Conservation (phyloP, 1,140 invertebrate genomes). For the Tribolium castaneum region DNA sequence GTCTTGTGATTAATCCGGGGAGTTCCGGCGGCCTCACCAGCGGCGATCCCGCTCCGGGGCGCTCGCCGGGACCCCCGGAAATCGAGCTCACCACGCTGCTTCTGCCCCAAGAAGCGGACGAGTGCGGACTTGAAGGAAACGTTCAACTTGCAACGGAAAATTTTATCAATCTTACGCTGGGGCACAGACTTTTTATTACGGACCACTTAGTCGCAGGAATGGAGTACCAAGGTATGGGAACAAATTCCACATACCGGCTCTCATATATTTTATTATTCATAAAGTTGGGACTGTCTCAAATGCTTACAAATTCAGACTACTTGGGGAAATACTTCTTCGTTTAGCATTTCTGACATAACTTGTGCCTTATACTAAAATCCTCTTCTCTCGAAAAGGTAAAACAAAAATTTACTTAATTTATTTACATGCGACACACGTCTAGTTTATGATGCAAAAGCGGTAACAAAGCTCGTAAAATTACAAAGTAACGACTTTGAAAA, state of each 20-base stretch:
- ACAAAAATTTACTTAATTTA: background rate
- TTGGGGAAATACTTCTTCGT: background rate
- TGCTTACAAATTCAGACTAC: background rate
- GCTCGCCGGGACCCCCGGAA: conserved; percentile 61
- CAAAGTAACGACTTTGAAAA: background rate
- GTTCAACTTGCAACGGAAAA: background rate
- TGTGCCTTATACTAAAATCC: too few species aligned
- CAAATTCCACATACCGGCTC: background rate
- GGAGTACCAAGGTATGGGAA: conserved; percentile 49
- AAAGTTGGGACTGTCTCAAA: background rate
- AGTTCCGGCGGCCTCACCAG: conserved; percentile 39
- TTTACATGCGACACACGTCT: background rate
- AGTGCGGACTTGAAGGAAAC: conserved; percentile 21
- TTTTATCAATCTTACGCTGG: conserved; percentile 37
- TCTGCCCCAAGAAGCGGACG: conserved; percentile 14
- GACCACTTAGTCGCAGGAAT: conserved; percentile 43
- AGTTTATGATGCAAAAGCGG: background rate
- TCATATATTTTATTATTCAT: background rate
- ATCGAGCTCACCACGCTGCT: conserved; percentile 20
- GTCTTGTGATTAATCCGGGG: conserved; percentile 39
- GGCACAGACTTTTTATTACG: conserved; percentile 46
- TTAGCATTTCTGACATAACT: too few species aligned
- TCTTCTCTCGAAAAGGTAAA: background rate
- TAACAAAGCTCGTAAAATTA: background rate
- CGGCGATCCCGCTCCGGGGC: conserved; percentile 61